phyloP scores from a whole-genome alignment of 2,797 vertebrate species.

The Muscicapa comitata region DNA sequence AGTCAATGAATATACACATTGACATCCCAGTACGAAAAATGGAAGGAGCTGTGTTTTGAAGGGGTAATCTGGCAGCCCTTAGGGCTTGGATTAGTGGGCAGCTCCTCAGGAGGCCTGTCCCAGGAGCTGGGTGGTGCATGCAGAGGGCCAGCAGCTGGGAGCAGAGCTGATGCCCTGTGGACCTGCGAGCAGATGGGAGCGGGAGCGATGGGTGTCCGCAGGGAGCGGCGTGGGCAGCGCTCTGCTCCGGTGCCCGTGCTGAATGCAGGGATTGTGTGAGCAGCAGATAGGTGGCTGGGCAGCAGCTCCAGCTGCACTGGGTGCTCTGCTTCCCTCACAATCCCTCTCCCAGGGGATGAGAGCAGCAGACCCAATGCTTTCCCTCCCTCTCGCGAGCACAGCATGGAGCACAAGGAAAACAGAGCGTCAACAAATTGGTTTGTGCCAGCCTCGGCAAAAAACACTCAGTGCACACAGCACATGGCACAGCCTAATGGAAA shows the following conservation, averaged over 20 bases:
- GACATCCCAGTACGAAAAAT: background rate
- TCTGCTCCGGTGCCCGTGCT: conserved; percentile 1
- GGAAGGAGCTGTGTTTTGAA: background rate
- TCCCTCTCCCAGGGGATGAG: background rate
- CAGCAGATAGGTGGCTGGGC: background rate
- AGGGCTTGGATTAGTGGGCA: background rate
- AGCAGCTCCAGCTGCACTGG: background rate
- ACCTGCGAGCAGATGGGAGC: background rate
- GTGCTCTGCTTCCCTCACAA: background rate
- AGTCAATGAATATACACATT: background rate
- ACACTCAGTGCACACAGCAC: background rate
- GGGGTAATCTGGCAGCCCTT: background rate
- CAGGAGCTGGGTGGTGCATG: fast-evolving
- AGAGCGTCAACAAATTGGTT: background rate
- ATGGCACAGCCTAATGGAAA: background rate
- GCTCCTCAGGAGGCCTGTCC: background rate
- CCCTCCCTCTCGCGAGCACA: background rate
- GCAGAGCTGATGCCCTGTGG: background rate
- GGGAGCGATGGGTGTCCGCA: background rate
- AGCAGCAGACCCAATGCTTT: background rate
- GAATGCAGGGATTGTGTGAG: conserved; percentile 1
- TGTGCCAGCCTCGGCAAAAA: background rate
- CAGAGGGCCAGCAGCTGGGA: background rate
- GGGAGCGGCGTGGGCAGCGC: background rate
- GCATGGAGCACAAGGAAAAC: background rate